Percentiles rank a stretch among this genome's conserved stretches.
phyloP scores from a whole-genome alignment of 2,797 vertebrate genomes.

The Chrosomus eos region DNA sequence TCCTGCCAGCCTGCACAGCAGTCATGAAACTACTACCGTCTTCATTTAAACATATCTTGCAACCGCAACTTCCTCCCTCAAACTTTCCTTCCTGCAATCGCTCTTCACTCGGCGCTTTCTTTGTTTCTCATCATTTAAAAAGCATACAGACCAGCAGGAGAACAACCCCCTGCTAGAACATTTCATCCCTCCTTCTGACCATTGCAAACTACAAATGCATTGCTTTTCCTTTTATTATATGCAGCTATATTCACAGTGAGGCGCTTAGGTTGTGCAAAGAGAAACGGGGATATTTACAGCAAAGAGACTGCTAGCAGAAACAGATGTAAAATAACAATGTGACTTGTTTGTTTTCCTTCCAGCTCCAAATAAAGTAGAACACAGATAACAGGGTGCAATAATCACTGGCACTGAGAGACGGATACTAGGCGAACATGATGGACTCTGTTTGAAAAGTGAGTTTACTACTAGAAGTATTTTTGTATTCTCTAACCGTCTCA shows the following conservation, averaged over 20 bases:
- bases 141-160: background rate
- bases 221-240: conserved; percentile 45
- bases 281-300: conserved; percentile 37
- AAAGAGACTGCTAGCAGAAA: background rate
- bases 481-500: conserved; percentile 31
- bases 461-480: conserved; percentile 62
- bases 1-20: background rate
- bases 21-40: background rate
- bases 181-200: conserved; percentile 48
- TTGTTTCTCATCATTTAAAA: conserved; percentile 37
- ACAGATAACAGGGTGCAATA: conserved; percentile 43
- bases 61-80: conserved; percentile 22
- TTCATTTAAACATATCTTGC: background rate
- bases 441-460: conserved; percentile 70
- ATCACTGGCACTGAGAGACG: conserved; percentile 11
- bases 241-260: conserved; percentile 17
- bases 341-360: conserved; percentile 47
- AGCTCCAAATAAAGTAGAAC: conserved; percentile 43
- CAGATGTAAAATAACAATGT: conserved; percentile 38
- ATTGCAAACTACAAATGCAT: conserved; percentile 26
- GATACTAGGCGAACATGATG: conserved; percentile 72
- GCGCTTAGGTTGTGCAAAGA: conserved; percentile 28
- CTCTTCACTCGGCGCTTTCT: conserved; percentile 22
- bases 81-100: conserved; percentile 33
- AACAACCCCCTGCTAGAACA: conserved; percentile 16